Base-by-base conservation (phyloP, 2,113 vertebrate species). In the Trichechus manatus region DNA sequence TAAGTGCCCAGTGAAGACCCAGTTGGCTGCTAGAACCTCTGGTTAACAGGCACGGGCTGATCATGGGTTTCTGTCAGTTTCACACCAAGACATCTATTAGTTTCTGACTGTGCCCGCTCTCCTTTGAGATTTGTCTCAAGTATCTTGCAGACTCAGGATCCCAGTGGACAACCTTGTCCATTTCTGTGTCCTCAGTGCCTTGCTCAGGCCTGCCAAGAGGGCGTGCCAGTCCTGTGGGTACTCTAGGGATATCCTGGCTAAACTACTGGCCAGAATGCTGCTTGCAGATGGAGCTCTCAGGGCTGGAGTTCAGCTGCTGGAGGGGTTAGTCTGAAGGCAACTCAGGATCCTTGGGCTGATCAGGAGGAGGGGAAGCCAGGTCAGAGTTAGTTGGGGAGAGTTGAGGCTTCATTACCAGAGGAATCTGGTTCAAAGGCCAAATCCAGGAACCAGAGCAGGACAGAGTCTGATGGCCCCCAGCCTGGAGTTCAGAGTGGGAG, bases 81-180 rank as follows among this genome's bases (percentile, higher is more conserved):
- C 66, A 80, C 61, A 27, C 42, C 22, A 63, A 90, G 63, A 93
- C 50, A 20, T 13, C 47, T 75, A 25, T 86, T 68, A 9, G 74
- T 89, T 93, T 86, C 84, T 83, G 87, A 66, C 42, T 85, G n/a
- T 93, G 72, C 39, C 36, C n/a, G 27, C 4, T 70, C 39, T 88
- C 75, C 29, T 63, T 74, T 56, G 36, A 77, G 70, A 66, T 87
- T 22, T 66, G 39, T 84, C 61, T 96, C 81, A 84, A 68, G 31
- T 23, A 53, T 11, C 42, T 82, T 64, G 59, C 13, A 42, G 50
- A 33, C 19, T 80, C 56, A 59, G 23, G 61, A 44, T 8, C 3
- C n/a, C 27, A 11, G 39, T 19, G 36, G 63, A 70, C 72, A 42
- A 39, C 79, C 13, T 70, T 74, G 39, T 75, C 85, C 6, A 87